Percentiles rank a stretch among this genome's conserved stretches.
Conservation (phyloP, 1,140 invertebrate species). For the Ips nitidus region DNA sequence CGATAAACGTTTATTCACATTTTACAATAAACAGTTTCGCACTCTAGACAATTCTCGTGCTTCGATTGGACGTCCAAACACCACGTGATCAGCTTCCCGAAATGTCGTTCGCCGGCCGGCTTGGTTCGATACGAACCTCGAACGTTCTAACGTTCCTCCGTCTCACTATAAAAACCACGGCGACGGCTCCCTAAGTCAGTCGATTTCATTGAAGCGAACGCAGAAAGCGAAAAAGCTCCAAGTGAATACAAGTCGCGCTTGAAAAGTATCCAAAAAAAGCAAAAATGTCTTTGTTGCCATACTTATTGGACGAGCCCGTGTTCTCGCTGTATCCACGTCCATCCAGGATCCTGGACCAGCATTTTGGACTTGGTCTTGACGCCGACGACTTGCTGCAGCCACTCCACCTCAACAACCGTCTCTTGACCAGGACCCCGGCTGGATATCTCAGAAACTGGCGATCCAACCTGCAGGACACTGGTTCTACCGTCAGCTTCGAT, state of each 20-base stretch:
- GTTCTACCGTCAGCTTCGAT: slow-evolving; percentile 57
- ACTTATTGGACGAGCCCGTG: slow-evolving; percentile 18
- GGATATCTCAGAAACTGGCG: slow-evolving; percentile 50
- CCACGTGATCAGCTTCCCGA: not conserved
- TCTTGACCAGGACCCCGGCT: slow-evolving; percentile 32
- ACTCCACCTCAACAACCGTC: slow-evolving; percentile 26
- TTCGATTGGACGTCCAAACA: too few species aligned
- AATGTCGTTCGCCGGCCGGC: not conserved
- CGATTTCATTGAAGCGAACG: not conserved
- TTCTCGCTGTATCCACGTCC: slow-evolving; percentile 21
- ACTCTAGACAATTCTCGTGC: too few species aligned
- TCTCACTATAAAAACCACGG: not conserved
- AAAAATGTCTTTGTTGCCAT: slow-evolving; percentile 40
- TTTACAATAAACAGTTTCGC: too few species aligned
- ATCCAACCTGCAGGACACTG: slow-evolving; percentile 47
- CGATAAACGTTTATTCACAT: too few species aligned
- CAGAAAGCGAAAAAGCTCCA: not conserved
- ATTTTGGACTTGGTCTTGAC: slow-evolving; percentile 42
- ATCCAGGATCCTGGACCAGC: slow-evolving; percentile 46
- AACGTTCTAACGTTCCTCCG: not conserved
- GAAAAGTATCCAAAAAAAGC: not conserved
- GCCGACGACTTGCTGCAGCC: slow-evolving; percentile 43
- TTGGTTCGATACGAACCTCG: not conserved
- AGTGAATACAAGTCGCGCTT: not conserved
- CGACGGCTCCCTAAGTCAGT: not conserved